phyloP scores from a whole-genome alignment of 2,888 invertebrate genomes.

The Drosophila mettleri region DNA sequence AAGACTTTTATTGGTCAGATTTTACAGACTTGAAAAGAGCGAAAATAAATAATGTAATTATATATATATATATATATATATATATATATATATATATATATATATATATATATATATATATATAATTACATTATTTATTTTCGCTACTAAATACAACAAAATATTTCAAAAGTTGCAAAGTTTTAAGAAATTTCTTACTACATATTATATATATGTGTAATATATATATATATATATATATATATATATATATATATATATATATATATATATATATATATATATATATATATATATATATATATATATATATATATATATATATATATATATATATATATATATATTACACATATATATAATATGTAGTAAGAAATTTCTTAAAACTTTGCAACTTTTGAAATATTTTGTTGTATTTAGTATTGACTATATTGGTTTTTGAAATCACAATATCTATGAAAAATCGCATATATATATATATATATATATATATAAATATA shows the following conservation, averaged over 20 bases:
- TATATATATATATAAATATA: constrained; percentile 39
- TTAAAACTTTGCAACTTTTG: constrained; percentile 12
- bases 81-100: background rate
- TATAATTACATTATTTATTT: too few species aligned
- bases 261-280: too few species aligned
- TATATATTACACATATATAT: background rate
- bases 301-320: too few species aligned
- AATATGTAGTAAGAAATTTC: constrained; percentile 4
- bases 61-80: background rate
- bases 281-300: too few species aligned
- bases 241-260: constrained; percentile 22
- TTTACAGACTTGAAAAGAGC: constrained; percentile 19
- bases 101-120: too few species aligned
- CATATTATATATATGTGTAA: background rate
- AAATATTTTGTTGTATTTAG: constrained; percentile 28
- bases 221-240: background rate
- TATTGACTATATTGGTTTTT: constrained; percentile 50
- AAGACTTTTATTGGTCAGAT: background rate
- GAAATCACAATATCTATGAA: constrained; percentile 73
- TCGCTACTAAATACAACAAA: constrained; percentile 36
- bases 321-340: background rate
- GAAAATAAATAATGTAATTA: constrained; percentile 2
- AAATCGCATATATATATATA: constrained; percentile 50
- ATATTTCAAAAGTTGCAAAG: constrained; percentile 15
- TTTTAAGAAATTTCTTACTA: constrained; percentile 4